phyloP scores from a whole-genome alignment of 2,888 invertebrate species.

The Andrena fulva region DNA sequence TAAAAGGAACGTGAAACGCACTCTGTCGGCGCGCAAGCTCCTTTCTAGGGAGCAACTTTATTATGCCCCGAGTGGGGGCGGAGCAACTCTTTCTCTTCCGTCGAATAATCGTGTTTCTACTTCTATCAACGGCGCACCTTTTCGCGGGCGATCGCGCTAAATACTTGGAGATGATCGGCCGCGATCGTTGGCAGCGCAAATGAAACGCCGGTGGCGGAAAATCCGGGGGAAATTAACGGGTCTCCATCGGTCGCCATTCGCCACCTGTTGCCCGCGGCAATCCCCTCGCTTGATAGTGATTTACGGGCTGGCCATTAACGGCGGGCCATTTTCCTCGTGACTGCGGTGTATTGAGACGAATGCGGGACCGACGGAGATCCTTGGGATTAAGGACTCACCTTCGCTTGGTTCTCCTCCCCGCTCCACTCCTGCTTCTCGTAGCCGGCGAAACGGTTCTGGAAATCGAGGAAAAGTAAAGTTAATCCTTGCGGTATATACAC shows the following conservation, averaged over 20 bases:
- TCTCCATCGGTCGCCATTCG: constrained; percentile 61
- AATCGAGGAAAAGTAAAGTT: constrained; percentile 35
- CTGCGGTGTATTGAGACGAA: constrained; percentile 23
- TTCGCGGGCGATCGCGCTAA: not conserved
- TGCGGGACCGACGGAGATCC: constrained; percentile 41
- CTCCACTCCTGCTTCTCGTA: constrained; percentile 70
- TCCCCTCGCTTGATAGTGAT: constrained; percentile 52
- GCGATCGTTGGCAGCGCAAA: constrained; percentile 46
- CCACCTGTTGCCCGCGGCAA: constrained; percentile 69
- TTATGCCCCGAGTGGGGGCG: not conserved
- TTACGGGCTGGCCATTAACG: constrained; percentile 44
- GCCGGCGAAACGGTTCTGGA: constrained; percentile 77
- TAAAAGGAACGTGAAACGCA: constrained; percentile 70
- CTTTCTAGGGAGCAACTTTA: constrained; percentile 17
- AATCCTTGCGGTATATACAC: not conserved
- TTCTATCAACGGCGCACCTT: not conserved
- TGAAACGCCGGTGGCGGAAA: constrained; percentile 1
- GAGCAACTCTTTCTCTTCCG: not conserved
- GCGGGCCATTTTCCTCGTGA: constrained; percentile 10
- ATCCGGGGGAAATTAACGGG: constrained; percentile 43
- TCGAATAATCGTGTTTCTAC: not conserved
- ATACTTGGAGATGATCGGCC: too few species aligned
- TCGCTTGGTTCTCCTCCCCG: constrained; percentile 72
- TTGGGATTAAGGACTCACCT: constrained; percentile 73
- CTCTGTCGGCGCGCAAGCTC: constrained; percentile 32